Percentiles rank a stretch among this genome's conserved stretches.
These are phyloP conservation scores for Trachurus trachurus DNA, from an alignment of 2,797 vertebrate species.

Conservation along the genomic window DNA sequence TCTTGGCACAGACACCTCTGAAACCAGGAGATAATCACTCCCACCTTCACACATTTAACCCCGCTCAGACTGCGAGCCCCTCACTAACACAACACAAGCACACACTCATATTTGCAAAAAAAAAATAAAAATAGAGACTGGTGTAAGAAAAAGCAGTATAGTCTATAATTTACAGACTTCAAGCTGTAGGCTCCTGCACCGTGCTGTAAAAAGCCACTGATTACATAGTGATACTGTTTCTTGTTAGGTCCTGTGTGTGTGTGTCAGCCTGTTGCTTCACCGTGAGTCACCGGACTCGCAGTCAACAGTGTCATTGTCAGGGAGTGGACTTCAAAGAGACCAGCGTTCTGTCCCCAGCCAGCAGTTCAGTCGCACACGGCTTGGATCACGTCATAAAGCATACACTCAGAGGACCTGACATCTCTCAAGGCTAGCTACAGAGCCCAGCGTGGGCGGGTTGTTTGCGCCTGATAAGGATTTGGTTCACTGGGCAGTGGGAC, in stretches of 20 bases:
- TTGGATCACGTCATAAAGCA: conserved; percentile 74
- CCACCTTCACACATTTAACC: conserved; percentile 49
- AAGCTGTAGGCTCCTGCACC: conserved; percentile 14
- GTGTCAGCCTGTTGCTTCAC: conserved; percentile 33
- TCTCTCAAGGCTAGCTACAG: conserved; percentile 71
- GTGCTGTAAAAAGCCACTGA: conserved; percentile 46
- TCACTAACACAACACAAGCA: conserved; percentile 33
- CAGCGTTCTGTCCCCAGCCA: conserved; percentile 45
- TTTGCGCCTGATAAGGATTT: conserved; percentile 80
- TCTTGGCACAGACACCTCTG: conserved; percentile 45
- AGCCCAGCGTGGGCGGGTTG: conserved; percentile 73
- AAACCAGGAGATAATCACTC: conserved; percentile 52
- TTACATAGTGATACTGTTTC: conserved; percentile 47
- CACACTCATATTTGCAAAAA: conserved; percentile 13
- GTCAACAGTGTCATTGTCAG: conserved; percentile 64
- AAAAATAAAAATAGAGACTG: conserved; percentile 39
- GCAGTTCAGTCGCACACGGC: conserved; percentile 57
- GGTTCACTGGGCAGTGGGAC: conserved; percentile 71
- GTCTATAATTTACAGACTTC: conserved; percentile 51
- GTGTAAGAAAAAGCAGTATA: conserved; percentile 28
- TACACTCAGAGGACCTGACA: conserved; percentile 67
- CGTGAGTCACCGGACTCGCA: conserved; percentile 61
- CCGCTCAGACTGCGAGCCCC: conserved; percentile 11
- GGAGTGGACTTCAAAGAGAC: conserved; percentile 73
- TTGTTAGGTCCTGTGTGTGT: conserved; percentile 25